Conservation (phyloP, 2,113 vertebrate species). For the Capra hircus region DNA sequence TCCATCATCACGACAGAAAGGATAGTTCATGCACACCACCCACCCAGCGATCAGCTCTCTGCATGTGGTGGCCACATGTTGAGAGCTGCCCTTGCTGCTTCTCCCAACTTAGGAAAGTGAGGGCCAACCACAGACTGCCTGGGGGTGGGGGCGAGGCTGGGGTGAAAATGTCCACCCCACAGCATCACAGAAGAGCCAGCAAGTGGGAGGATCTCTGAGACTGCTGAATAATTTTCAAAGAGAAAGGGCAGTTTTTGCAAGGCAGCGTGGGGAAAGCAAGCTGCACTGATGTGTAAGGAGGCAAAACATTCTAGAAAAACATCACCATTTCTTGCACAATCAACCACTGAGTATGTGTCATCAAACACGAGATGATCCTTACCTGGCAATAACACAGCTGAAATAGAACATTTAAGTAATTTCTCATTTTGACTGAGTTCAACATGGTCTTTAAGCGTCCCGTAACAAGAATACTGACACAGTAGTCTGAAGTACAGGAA, state of each 20-base stretch:
- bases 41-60: background rate
- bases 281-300: background rate
- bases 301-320: conserved; percentile 14
- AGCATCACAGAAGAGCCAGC: background rate
- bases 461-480: background rate
- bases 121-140: background rate
- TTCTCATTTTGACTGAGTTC: background rate
- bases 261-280: background rate
- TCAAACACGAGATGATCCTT: background rate
- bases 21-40: background rate
- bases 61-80: background rate
- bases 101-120: background rate
- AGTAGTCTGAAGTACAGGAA: background rate
- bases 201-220: background rate
- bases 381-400: background rate
- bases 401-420: background rate
- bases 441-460: background rate
- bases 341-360: background rate
- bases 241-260: background rate
- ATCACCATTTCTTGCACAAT: background rate
- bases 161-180: background rate
- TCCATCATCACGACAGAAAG: background rate
- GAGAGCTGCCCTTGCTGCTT: background rate
- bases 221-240: background rate
- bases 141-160: background rate